These are phyloP conservation scores for Chelon auratus DNA, from an alignment of 2,797 vertebrate species.

Conservation along the genomic window DNA sequence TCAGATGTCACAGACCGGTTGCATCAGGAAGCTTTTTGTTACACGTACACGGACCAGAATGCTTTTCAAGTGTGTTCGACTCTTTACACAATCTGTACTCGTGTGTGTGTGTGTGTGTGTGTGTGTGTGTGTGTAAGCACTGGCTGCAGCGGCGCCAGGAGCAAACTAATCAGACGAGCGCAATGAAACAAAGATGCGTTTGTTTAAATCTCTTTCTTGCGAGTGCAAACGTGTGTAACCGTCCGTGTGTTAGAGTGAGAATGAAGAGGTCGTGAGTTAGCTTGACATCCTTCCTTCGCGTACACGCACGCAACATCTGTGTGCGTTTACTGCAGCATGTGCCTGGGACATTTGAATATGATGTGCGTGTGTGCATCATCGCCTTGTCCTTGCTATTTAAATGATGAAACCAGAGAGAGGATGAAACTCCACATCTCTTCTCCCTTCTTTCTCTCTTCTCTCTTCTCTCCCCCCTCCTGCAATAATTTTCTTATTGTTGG, in stretches of 20 bases:
- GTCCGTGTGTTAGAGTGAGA: background rate
- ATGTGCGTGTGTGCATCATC: background rate
- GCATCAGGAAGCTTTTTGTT: too few relatives aligned
- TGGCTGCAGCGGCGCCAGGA: slow-evolving; percentile 20
- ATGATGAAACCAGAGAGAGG: slow-evolving; percentile 56
- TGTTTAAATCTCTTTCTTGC: slow-evolving; percentile 39
- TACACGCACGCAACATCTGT: slow-evolving; percentile 46
- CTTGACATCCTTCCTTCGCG: slow-evolving; percentile 20
- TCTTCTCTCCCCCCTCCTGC: too few relatives aligned
- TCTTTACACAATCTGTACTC: too few relatives aligned
- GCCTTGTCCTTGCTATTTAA: slow-evolving; percentile 24
- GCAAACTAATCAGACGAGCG: slow-evolving; percentile 39
- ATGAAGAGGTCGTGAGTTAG: background rate
- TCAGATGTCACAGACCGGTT: background rate
- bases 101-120: slow-evolving; percentile 11
- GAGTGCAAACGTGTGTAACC: background rate
- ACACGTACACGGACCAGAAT: too few relatives aligned
- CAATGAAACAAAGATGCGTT: slow-evolving; percentile 60
- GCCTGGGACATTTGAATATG: slow-evolving; percentile 5
- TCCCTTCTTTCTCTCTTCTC: too few relatives aligned
- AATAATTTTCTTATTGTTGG: background rate
- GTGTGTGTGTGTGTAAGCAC: slow-evolving; percentile 17
- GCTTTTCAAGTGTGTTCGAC: background rate
- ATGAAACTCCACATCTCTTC: slow-evolving; percentile 23
- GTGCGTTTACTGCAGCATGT: slow-evolving; percentile 23